Evolutionary conservation across 2,888 invertebrate species (phyloP), one percentile per base, ranked within the genome.

Genomic region (Patella ulyssiponensis): DNA sequence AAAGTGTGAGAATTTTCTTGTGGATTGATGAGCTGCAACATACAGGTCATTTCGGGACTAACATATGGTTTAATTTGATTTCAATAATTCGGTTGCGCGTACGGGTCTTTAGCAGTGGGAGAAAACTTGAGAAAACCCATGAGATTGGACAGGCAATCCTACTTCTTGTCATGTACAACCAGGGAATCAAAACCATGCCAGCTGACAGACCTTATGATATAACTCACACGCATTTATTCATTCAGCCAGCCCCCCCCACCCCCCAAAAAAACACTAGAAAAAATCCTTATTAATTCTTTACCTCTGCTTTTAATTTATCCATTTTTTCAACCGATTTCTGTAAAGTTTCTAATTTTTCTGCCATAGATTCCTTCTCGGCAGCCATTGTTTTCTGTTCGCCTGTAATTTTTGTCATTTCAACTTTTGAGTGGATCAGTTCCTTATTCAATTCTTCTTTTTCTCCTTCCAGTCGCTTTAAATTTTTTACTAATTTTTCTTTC

Each of bases 401-500:
- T 79, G 86, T 79, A n/a, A 85, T 71, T 74, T 86, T 84, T 69
- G 83, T 80, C 33, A 86, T 79, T 69, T 86, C 85, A 27, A 86
- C 86, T 53, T 84, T 82, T 9, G 83, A 78, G 74, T 86, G 84
- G 71, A 85, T 85, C 58, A 87, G 81, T 75, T 89, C 88, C 33
- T 83, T 81, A 76, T 84, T 86, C 27, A 87, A 58, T 15, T 79
- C 58, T 58, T 87, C 87, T 27, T 85, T 84, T 78, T 89, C 89
- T 15, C 73, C 77, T 79, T 88, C 88, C 69, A 86, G 76, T n/a
- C 87, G 79, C 76, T 86, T 86, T 74, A 87, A 64, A 15, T 83
- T 82, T 75, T 88, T 88, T 71, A 89, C 88, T 9, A 84, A 79
- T 77, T 88, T 88, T 73, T 88, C 88, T 74, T 86, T 88, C 76